Conservation (phyloP, 2,888 invertebrate species). For the Tiliacea aurago region DNA sequence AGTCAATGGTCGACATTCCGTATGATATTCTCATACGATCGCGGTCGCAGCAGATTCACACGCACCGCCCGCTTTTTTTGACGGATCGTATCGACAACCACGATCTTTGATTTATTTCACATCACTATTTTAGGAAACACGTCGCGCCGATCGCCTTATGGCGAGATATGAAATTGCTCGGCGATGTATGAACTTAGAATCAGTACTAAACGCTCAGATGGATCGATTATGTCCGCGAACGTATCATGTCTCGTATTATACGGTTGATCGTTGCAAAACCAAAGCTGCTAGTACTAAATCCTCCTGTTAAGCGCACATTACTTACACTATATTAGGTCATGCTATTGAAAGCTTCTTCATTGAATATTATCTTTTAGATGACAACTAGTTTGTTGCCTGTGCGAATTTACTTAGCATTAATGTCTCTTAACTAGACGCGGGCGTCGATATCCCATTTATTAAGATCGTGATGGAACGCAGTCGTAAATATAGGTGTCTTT, state of each 20-base stretch:
- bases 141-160: conserved; percentile 84
- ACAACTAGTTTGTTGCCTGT: conserved; percentile 66
- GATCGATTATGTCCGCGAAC: conserved; percentile 73
- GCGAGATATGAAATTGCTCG: conserved; percentile 87
- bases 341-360: conserved; percentile 75
- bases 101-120: conserved; percentile 88
- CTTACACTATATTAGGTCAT: conserved; percentile 73
- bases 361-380: conserved; percentile 71
- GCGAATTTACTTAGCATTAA: conserved; percentile 71
- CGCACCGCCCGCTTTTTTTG: conserved; percentile 83
- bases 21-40: conserved; percentile 84
- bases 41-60: conserved; percentile 86
- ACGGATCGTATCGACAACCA: conserved; percentile 80
- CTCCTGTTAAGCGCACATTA: conserved; percentile 71
- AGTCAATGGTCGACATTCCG: conserved; percentile 77
- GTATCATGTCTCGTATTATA: conserved; percentile 72
- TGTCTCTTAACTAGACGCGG: conserved; percentile 62
- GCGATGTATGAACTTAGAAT: conserved; percentile 78
- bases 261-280: conserved; percentile 71
- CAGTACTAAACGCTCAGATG: conserved; percentile 78
- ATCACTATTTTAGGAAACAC: conserved; percentile 89
- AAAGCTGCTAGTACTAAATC: conserved; percentile 62
- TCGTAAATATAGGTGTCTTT: conserved; percentile 65
- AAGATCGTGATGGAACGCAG: conserved; percentile 66
- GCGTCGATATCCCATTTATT: conserved; percentile 64